Base-by-base conservation (phyloP, 2,113 vertebrate genomes). In the Hystrix cristata region DNA sequence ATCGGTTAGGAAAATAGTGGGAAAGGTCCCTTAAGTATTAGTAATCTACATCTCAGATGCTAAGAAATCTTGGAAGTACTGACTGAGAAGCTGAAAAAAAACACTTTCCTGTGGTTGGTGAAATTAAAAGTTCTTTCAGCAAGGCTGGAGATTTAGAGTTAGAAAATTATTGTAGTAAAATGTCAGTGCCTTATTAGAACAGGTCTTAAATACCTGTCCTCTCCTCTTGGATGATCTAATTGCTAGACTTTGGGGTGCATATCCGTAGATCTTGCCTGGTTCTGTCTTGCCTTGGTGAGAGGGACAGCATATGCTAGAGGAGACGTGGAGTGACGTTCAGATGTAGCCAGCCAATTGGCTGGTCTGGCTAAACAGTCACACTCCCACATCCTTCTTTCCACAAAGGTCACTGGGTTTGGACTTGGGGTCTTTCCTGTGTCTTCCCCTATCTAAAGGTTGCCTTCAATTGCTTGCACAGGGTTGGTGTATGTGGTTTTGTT, bases 241-340 rank as follows among this genome's bases (percentile, higher is more conserved):
- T 87, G 38, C 38, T 95, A 87, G 74, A 34, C 16, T 81, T 87
- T 7, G 80, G 80, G 21, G 48, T 90, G 11, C 57, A 57, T 87
- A 80, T 89, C 92, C 82, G 83, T 91, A 97, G 87, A 91, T 65
- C 60, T 87, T 76, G 71, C 74, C 83, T 94, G 72, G 67, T 85
- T 87, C 0, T 87, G 65, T 79, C 43, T 81, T 76, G 64, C 71
- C 65, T 31, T 82, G 43, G 64, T 91, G 80, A 89, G 76, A 67
- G 78, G 82, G 62, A 62, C 78, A 89, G 82, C 48, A 59, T 90
- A 82, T 92, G 64, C 82, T 18, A 90, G 27, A 94, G 64, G 55
- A 64, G 65, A 59, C 38, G 7, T 27, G 80, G 64, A 92, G 84
- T 87, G 90, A 94, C 43, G 53, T 67, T 95, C 82, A 90, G 69